Evolutionary conservation across 2,888 invertebrate genomes (phyloP), one percentile per base, ranked within the genome.

Genomic region (Synanthedon tipuliformis): DNA sequence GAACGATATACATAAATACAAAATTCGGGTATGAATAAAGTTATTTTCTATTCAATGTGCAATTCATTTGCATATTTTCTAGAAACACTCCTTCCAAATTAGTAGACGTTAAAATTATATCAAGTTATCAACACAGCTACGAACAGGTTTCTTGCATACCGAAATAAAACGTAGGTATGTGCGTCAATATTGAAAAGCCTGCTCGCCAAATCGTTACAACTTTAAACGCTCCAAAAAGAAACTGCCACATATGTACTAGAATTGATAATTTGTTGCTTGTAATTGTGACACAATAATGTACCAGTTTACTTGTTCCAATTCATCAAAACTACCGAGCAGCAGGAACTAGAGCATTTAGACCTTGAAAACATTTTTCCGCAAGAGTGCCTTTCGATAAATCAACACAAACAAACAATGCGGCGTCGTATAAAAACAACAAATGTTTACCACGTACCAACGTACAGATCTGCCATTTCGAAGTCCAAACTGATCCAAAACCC

Each of bases 381-480:
- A 66, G 62, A 66, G 59, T 64, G 63, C 62, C 65, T 72, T 69
- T 67, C 66, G 69, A 68, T 57, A 59, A 65, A 60, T 60, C 62
- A 69, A 75, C 74, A 69, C 66, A 73, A 74, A 69, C 66, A 73
- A 71, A 70, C 66, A 70, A 68, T 58, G 57, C 52, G 51, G 62
- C 56, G 34, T 34, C 61, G 56, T 55, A 57, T 56, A 55, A 54
- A 34, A 56, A 65, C 57, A 53, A 60, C 59, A 59, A 54, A 60
- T 60, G 56, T 63, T 66, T 59, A 66, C 57, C 61, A 83, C 85
- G 68, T 86, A 87, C 87, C 86, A 69, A 78, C 73, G 75, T 79
- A 86, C 69, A 85, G 68, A 73, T 85, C 81, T 62, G 86, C 82
- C 86, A 87, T 85, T 75, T 67, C 74, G 78, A 73, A 68, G 70